phyloP scores from a whole-genome alignment of 2,797 vertebrate genomes.

The Emydoidea blandingii region DNA sequence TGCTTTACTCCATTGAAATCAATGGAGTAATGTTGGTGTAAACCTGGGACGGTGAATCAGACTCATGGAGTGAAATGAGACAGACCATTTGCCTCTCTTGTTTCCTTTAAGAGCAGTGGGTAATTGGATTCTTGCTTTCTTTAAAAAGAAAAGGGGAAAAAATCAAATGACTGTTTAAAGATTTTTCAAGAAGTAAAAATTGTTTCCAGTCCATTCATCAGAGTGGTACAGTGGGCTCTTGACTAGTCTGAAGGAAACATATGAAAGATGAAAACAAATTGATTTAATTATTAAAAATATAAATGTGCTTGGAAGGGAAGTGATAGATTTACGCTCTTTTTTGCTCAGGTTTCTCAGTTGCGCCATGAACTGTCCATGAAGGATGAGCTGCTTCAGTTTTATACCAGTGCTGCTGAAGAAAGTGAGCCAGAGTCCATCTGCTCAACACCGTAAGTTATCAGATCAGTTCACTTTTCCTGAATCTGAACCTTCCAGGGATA shows the following conservation, averaged over 20 bases:
- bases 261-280: neutral
- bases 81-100: neutral
- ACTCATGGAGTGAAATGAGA: neutral
- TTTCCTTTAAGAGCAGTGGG: neutral
- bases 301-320: neutral
- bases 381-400: constrained; percentile 98
- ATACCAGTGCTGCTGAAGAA: constrained; percentile 94
- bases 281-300: neutral
- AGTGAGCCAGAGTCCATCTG: constrained; percentile 92
- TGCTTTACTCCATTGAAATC: neutral
- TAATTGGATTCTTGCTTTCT: neutral
- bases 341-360: constrained; percentile 92
- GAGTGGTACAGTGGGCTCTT: neutral
- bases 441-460: constrained; percentile 90
- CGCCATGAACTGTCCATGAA: constrained; percentile 98
- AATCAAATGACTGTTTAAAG: neutral
- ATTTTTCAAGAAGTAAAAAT: neutral
- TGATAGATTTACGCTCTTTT: neutral
- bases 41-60: neutral
- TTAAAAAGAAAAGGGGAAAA: neutral
- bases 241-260: neutral
- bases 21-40: neutral
- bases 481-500: rapidly evolving
- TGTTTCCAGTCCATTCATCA: neutral
- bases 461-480: neutral